These are phyloP conservation scores for Allochrocebus solatus DNA, from an alignment of 2,797 vertebrate genomes.

Conservation along the genomic window DNA sequence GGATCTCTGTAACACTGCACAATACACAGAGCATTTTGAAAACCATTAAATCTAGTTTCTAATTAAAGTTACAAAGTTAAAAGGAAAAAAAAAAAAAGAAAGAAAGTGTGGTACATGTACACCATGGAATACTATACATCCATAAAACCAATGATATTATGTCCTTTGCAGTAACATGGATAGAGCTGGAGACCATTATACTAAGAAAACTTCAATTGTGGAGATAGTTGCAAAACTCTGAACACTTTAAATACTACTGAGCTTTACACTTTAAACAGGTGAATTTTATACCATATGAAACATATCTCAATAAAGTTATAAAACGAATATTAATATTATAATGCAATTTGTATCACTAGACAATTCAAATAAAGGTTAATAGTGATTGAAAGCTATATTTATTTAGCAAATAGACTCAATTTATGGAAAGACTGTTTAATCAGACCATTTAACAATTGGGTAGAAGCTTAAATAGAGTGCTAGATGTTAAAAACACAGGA, in stretches of 20 bases:
- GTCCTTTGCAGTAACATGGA: not conserved
- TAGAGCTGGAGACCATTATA: not conserved
- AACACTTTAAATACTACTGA: not conserved
- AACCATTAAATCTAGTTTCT: not conserved
- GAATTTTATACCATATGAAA: not conserved
- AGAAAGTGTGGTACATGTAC: not conserved
- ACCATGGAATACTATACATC: not conserved
- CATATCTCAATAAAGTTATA: not conserved
- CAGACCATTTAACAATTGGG: not conserved
- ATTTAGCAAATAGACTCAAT: not conserved
- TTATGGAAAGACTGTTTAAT: not conserved
- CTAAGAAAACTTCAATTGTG: not conserved
- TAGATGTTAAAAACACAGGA: not conserved
- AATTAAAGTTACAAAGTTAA: not conserved
- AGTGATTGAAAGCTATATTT: not conserved
- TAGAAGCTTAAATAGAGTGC: not conserved
- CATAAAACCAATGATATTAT: not conserved
- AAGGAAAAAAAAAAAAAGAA: not conserved
- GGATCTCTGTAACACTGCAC: not conserved
- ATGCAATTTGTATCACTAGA: not conserved
- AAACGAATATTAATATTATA: not conserved
- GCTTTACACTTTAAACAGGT: not conserved
- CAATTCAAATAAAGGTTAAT: slow-evolving; percentile 16
- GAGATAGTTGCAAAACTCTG: not conserved
- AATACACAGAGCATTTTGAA: not conserved